A percentile compares a stretch with the other conserved stretches of the same genome.
These are phyloP conservation scores for Alcedo atthis DNA, from an alignment of 2,797 vertebrate genomes.

Conservation along the genomic window DNA sequence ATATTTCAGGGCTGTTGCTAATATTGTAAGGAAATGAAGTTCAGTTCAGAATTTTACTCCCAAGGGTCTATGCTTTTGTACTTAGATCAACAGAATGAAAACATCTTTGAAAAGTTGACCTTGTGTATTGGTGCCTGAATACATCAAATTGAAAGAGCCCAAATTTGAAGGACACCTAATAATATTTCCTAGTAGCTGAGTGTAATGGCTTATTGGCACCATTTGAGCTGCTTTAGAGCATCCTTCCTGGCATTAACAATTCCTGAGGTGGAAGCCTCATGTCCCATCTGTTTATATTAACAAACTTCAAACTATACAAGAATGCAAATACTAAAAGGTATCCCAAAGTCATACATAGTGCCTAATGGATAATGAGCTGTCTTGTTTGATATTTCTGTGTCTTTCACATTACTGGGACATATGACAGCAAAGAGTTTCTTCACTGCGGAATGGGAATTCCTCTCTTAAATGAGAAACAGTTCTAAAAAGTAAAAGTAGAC, in stretches of 20 bases:
- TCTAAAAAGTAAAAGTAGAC: background rate
- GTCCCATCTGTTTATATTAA: background rate
- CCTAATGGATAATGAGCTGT: background rate
- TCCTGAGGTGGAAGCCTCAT: background rate
- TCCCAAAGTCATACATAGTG: background rate
- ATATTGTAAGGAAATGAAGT: background rate
- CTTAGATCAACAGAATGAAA: background rate
- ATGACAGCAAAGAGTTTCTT: background rate
- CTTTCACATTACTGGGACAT: background rate
- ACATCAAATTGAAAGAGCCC: background rate
- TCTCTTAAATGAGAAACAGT: background rate
- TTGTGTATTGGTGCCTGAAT: background rate
- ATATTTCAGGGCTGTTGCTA: slow-evolving; percentile 8
- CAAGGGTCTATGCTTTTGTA: background rate
- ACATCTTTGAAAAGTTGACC: background rate
- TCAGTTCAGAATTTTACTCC: background rate
- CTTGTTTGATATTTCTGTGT: background rate
- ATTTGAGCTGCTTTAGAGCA: background rate
- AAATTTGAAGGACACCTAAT: background rate
- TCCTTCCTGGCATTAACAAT: background rate
- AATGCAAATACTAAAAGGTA: background rate
- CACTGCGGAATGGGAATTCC: background rate
- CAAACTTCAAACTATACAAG: background rate
- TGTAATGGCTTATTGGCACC: background rate
- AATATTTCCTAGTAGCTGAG: background rate